Conservation (phyloP, 2,797 vertebrate species). For the Peromyscus melanophrys region DNA sequence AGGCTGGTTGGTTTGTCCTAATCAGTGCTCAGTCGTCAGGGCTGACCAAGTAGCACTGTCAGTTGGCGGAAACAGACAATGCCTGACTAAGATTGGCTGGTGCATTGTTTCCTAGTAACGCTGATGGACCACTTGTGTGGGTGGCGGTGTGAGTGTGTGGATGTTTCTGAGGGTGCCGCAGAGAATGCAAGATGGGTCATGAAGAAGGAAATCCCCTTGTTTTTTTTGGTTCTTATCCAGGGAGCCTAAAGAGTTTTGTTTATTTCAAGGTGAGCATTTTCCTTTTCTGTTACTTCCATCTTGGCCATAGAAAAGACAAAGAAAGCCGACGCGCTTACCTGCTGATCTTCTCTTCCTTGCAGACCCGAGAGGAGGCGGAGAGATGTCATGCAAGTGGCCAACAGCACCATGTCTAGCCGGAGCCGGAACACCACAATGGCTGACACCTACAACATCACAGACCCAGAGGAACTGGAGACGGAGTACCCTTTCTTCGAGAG, state of each 20-base stretch:
- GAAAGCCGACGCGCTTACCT: neutral
- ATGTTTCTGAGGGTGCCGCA: neutral
- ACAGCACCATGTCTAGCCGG: constrained; percentile 90
- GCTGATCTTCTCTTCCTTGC: neutral
- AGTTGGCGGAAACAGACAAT: neutral
- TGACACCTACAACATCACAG: constrained; percentile 91
- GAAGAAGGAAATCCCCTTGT: neutral
- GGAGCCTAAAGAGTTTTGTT: neutral
- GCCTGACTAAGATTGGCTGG: neutral
- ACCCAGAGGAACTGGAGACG: constrained; percentile 90
- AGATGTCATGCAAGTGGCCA: constrained; percentile 93
- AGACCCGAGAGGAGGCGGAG: constrained; percentile 94
- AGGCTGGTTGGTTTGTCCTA: neutral
- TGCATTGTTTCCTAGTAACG: neutral
- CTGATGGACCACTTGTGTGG: neutral
- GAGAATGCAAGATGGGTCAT: neutral
- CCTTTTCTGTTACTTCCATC: neutral
- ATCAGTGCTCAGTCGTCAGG: neutral
- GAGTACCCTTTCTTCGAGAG: constrained; percentile 95
- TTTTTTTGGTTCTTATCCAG: constrained; percentile 13
- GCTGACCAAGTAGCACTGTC: neutral
- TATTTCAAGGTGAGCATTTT: neutral
- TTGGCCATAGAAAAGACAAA: neutral
- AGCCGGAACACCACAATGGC: constrained; percentile 88
- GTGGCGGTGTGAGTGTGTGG: neutral